Percentiles rank a stretch among this genome's conserved stretches.
These are phyloP conservation scores for Pangasius sanitwongsei DNA, from an alignment of 2,797 vertebrate genomes.

Conservation along the genomic window DNA sequence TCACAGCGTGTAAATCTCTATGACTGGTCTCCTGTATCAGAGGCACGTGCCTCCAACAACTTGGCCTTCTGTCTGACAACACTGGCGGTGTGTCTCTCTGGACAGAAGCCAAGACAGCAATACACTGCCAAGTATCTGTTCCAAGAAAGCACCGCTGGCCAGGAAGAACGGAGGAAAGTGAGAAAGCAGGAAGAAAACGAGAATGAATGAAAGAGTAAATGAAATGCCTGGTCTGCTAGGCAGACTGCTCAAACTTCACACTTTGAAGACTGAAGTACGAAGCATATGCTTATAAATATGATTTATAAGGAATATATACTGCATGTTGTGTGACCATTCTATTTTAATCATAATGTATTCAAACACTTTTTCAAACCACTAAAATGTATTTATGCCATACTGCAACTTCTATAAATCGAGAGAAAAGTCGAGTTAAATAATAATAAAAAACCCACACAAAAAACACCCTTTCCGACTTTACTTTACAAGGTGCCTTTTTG, in stretches of 20 bases:
- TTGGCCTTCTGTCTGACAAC: conserved; percentile 48
- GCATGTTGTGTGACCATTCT: background rate
- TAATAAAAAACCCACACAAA: background rate
- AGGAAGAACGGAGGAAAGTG: conserved; percentile 45
- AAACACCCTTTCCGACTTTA: background rate
- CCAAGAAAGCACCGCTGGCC: conserved; percentile 42
- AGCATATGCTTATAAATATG: background rate
- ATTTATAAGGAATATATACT: background rate
- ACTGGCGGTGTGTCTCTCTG: conserved; percentile 53
- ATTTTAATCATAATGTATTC: conserved; percentile 13
- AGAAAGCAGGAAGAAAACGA: conserved; percentile 34
- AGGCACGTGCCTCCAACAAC: conserved; percentile 47
- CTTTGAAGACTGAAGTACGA: conserved; percentile 28
- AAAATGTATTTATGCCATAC: background rate
- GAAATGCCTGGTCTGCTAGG: conserved; percentile 42
- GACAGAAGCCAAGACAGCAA: conserved; percentile 56
- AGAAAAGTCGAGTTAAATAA: background rate
- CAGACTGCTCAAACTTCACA: conserved; percentile 47
- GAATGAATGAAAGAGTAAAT: conserved; percentile 32
- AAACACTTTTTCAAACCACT: background rate
- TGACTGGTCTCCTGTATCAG: conserved; percentile 24
- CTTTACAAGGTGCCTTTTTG: background rate
- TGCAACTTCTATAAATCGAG: background rate
- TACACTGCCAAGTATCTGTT: conserved; percentile 49
- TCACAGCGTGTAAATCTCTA: conserved; percentile 3